Evolutionary conservation across 2,888 invertebrate genomes (phyloP).

Genomic region (Scaptomyza caliginosa): DNA sequence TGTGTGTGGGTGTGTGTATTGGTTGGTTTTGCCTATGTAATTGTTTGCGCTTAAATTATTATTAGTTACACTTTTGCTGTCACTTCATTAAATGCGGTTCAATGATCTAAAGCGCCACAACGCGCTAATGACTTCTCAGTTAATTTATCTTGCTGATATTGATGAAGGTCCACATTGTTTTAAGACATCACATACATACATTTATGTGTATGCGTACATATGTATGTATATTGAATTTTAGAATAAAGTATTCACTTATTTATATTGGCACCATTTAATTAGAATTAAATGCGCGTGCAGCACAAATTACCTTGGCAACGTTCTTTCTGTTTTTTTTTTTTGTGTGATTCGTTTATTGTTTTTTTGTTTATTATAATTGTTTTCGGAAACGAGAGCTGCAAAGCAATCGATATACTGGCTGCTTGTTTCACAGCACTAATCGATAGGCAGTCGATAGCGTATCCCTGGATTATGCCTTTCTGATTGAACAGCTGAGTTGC

Average conservation of each 20-base stretch:
- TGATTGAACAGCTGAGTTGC: constrained; percentile 14
- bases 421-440: not conserved
- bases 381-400: constrained; percentile 33
- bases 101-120: constrained; percentile 20
- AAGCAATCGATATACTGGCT: constrained; percentile 20
- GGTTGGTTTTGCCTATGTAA: constrained; percentile 34
- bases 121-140: not conserved
- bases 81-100: constrained; percentile 19
- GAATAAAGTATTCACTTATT: not conserved
- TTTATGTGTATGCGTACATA: not conserved
- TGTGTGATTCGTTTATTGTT: constrained; percentile 34
- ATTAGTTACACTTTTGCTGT: constrained; percentile 31
- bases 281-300: not conserved
- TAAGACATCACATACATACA: not conserved
- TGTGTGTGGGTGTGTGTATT: constrained; percentile 7
- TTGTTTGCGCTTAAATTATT: constrained; percentile 16
- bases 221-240: not conserved
- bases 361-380: constrained; percentile 42
- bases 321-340: constrained; percentile 26
- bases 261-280: not conserved
- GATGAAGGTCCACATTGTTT: not conserved
- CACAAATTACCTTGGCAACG: constrained; percentile 65
- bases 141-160: constrained; percentile 16
- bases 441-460: constrained; percentile 2
- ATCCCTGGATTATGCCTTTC: constrained; percentile 31